Evolutionary conservation across 2,888 invertebrate species (phyloP), one percentile per base, ranked within the genome.

Genomic region (Chironomus tentans): DNA sequence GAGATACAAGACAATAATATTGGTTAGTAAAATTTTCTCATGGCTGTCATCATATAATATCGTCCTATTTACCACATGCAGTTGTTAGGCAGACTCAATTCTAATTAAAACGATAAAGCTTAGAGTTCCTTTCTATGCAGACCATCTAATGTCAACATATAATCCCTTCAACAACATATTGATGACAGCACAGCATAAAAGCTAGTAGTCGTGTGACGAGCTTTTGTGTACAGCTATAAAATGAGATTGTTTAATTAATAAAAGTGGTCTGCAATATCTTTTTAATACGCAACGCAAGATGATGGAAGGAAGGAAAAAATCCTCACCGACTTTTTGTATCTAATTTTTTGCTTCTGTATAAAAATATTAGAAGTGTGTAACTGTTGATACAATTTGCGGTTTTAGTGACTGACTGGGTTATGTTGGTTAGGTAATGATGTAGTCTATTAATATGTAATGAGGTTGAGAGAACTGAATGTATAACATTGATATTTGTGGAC

Each of bases 61-160:
- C 21, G 18, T 56, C 24, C 13, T 24, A 6, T 2, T 65, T 21
- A 65, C 65, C 65, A 65, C 65, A 65, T 65, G 65, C 65, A 38
- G 38, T 38, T 38, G 38, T 38, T 38, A 38, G 38, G 38, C 38
- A 65, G 56, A 18, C 56, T 22, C 24, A 24, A 65, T 65, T 65
- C 65, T 65, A 65, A 65, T 65, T 65, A 65, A 65, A 65, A 65
- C 65, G 65, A 65, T 65, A 65, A 65, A 65, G 65, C 65, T 65
- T 65, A 65, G 24, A 21, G 18, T 7, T 15, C 15, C 7, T 56
- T 15, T 2, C 38, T 38, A 38, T 38, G 38, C 10, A 10, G 38
- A 38, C 56, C 18, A 18, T 56, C 65, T 13, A 24, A 65, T 24
- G 65, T 65, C 65, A 65, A 65, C 65, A 22, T 18, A 18, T 21